Percentiles rank a stretch among this genome's conserved stretches.
Conservation (phyloP, 2,797 vertebrate species). For the Gorsachius magnificus region DNA sequence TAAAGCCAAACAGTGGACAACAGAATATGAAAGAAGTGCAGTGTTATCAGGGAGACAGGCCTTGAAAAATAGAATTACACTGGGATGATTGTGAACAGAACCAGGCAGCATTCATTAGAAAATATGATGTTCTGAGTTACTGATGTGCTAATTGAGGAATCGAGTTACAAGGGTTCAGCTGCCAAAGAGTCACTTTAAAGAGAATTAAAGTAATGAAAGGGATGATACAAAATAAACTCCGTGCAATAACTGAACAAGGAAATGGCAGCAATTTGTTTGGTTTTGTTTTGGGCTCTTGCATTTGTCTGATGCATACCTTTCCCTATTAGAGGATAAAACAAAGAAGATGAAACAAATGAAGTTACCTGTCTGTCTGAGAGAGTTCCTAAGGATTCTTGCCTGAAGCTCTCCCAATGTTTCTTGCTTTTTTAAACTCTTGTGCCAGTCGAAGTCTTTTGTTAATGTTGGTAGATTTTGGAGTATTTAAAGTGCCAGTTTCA, state of each 20-base stretch:
- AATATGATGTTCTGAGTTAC: background rate
- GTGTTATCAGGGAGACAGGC: background rate
- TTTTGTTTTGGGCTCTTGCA: background rate
- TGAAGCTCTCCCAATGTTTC: background rate
- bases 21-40: background rate
- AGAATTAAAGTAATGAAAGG: background rate
- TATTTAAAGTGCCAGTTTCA: background rate
- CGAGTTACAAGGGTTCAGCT: background rate
- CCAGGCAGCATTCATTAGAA: background rate
- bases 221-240: background rate
- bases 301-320: background rate
- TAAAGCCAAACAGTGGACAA: background rate
- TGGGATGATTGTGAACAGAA: background rate
- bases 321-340: background rate
- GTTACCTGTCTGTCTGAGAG: background rate
- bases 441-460: background rate
- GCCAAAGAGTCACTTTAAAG: background rate
- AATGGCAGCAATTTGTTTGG: rapidly evolving
- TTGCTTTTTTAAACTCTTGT: background rate
- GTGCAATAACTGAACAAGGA: background rate
- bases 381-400: background rate
- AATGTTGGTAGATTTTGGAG: background rate
- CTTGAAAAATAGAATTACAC: background rate
- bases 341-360: background rate
- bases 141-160: background rate